These are phyloP conservation scores for Argyresthia albistria DNA, from an alignment of 2,888 invertebrate genomes.

Conservation along the genomic window DNA sequence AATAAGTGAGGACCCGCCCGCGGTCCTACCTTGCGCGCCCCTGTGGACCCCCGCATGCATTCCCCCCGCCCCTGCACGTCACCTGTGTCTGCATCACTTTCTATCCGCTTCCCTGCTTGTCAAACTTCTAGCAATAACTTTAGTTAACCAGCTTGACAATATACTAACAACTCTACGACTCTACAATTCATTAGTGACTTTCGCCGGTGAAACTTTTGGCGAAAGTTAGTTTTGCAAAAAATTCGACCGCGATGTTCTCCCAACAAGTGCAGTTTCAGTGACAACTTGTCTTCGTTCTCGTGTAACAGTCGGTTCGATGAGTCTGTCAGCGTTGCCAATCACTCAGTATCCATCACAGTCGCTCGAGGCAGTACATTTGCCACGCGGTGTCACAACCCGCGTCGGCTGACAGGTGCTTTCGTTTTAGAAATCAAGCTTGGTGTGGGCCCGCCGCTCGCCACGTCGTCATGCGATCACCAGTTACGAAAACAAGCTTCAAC, in stretches of 20 bases:
- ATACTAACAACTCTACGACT: background rate
- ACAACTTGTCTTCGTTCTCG: background rate
- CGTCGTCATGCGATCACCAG: conserved; percentile 24
- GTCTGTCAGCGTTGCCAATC: background rate
- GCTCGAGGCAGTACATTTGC: conserved; percentile 6
- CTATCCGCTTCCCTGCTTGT: background rate
- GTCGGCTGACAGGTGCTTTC: conserved; percentile 33
- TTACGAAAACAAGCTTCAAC: conserved; percentile 30
- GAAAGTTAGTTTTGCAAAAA: too few species aligned
- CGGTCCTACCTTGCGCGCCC: background rate
- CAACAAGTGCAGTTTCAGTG: background rate
- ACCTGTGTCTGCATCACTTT: conserved; percentile 22
- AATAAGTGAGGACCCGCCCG: conserved; percentile 18
- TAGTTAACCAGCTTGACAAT: background rate
- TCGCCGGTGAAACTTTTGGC: too few species aligned
- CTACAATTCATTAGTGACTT: too few species aligned
- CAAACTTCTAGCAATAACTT: background rate
- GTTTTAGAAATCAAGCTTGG: conserved; percentile 31
- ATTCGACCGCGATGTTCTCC: too few species aligned
- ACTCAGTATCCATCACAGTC: background rate
- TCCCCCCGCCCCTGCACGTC: conserved; percentile 20
- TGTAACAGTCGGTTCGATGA: background rate
- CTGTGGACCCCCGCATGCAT: background rate
- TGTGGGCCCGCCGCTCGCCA: conserved; percentile 17
- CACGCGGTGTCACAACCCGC: conserved; percentile 15